Evolutionary conservation across 2,888 invertebrate species (phyloP).

Genomic region (Ennomos quercinarius): DNA sequence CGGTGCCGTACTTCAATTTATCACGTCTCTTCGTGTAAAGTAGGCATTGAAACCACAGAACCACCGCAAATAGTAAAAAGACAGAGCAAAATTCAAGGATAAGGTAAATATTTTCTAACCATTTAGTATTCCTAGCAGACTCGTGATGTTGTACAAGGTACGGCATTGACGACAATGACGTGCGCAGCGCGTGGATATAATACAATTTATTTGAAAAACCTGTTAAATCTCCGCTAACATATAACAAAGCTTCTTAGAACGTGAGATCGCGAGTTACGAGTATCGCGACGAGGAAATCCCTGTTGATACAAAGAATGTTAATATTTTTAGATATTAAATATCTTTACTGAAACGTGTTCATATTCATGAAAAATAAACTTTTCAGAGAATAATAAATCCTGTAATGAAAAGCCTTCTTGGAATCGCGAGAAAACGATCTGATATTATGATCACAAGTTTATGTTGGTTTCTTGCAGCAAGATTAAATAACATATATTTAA

Average conservation of each 20-base stretch:
- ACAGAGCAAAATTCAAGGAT: no score
- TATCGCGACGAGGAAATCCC: conserved; percentile 18
- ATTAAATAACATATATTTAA: no score
- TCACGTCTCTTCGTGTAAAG: no score
- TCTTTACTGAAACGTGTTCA: background rate
- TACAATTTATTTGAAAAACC: conserved; percentile 33
- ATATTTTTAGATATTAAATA: conserved; percentile 15
- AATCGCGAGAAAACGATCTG: no score
- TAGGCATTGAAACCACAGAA: no score
- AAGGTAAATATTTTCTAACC: background rate
- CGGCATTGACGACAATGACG: conserved; percentile 5
- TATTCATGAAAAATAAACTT: conserved; percentile 3
- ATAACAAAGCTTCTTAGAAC: conserved; percentile 35
- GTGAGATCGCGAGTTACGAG: conserved; percentile 19
- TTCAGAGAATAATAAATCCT: background rate
- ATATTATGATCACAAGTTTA: no score
- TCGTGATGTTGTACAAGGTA: background rate
- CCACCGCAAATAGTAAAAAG: no score
- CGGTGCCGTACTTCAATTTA: no score
- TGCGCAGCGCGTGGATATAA: conserved; percentile 2
- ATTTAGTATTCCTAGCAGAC: background rate
- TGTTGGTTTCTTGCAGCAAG: no score
- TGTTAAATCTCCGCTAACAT: conserved; percentile 36
- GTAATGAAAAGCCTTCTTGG: background rate
- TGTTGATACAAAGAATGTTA: conserved; percentile 13